Conservation (phyloP, 2,113 vertebrate genomes). For the Rhinichthys klamathensis region DNA sequence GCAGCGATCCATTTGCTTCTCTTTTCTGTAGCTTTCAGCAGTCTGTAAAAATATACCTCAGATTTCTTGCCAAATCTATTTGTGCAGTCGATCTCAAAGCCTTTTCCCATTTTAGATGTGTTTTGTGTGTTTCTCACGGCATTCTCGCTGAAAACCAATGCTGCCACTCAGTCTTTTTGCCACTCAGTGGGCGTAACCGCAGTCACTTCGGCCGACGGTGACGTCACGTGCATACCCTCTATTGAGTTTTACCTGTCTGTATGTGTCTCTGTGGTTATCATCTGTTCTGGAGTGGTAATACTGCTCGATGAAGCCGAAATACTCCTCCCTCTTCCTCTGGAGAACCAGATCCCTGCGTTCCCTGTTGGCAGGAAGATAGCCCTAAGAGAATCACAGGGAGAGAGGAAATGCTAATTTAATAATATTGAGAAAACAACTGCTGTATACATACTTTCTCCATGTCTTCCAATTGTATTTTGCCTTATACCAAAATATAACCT, state of each 20-base stretch:
- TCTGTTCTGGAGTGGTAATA: slow-evolving; percentile 98
- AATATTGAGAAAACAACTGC: not conserved
- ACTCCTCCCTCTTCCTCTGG: slow-evolving; percentile 91
- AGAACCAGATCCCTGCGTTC: slow-evolving; percentile 91
- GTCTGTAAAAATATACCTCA: too few relatives aligned
- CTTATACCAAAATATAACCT: not conserved
- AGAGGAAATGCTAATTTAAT: slow-evolving; percentile 5
- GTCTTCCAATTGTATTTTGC: not conserved
- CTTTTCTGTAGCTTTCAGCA: too few relatives aligned
- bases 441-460: not conserved
- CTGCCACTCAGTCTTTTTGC: too few relatives aligned
- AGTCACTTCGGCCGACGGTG: too few relatives aligned
- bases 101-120: too few relatives aligned
- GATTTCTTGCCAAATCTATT: too few relatives aligned
- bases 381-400: slow-evolving; percentile 68
- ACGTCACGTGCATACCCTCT: too few relatives aligned
- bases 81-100: too few relatives aligned
- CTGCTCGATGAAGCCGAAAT: slow-evolving; percentile 98
- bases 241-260: slow-evolving; percentile 84
- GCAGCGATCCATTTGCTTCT: too few relatives aligned
- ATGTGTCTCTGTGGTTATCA: slow-evolving; percentile 95
- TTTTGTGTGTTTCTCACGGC: too few relatives aligned
- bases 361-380: slow-evolving; percentile 93
- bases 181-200: too few relatives aligned
- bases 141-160: too few relatives aligned